These are phyloP conservation scores for Caenorhabditis doughertyi DNA, from an alignment of 2,888 invertebrate species.

Conservation along the genomic window DNA sequence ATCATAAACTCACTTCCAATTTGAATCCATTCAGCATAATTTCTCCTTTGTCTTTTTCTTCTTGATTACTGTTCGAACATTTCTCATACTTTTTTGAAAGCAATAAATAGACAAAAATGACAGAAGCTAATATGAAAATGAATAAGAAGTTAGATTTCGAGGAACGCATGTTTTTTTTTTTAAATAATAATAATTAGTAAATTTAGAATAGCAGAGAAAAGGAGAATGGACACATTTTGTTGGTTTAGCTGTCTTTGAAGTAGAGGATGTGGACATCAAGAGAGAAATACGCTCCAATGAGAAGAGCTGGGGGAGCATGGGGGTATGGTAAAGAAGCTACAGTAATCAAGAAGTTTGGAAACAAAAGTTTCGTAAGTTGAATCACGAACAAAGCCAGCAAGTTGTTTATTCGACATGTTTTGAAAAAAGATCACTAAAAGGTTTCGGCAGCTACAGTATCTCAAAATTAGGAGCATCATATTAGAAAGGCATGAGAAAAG, in stretches of 20 bases:
- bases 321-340: background rate
- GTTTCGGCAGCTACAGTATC: too few species aligned
- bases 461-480: too few species aligned
- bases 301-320: too few species aligned
- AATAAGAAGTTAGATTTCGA: conserved; percentile 3
- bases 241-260: conserved; percentile 24
- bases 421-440: too few species aligned
- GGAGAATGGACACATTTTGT: conserved; percentile 20
- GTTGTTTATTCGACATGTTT: too few species aligned
- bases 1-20: conserved; percentile 13
- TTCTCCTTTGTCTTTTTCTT: background rate
- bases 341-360: background rate
- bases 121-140: conserved; percentile 12
- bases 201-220: background rate
- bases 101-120: background rate
- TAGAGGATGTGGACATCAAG: background rate
- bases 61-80: background rate
- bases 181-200: background rate
- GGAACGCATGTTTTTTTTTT: background rate
- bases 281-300: conserved; percentile 18
- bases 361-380: too few species aligned
- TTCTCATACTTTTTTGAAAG: background rate
- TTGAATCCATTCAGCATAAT: conserved; percentile 32
- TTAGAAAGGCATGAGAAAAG: too few species aligned
- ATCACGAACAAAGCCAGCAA: too few species aligned